Base-by-base conservation (phyloP, 2,797 vertebrate species). In the Platalea minor region DNA sequence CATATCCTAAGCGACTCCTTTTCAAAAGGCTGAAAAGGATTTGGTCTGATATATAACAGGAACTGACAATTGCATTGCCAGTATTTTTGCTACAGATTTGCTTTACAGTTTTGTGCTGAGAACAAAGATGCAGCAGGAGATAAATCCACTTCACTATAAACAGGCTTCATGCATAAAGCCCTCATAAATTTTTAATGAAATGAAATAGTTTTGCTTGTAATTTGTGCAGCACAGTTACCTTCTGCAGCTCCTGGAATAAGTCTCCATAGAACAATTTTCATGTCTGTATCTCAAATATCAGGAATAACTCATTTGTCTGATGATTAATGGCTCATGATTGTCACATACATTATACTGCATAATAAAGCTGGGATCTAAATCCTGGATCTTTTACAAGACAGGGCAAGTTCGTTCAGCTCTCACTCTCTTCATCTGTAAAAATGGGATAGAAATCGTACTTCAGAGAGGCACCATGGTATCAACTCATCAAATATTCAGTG, bases 151-250 rank as follows among this genome's bases (percentile, higher is more conserved):
- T 57, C 31, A 17, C 37, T 69, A 46, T 57, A 79, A 88, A 86
- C 63, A 65, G n/a, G 31, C 11, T 70, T 78, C 28, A 17, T 0
- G 3, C 19, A 54, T 61, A 73, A 94, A 93, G 59, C 5, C 18
- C n/a, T 89, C 63, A 81, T 65, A 90, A 89, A 82, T 93, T 74
- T 88, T 81, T 93, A 88, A 83, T 74, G 3, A 86, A 80, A 64
- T 74, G 1, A 81, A 94, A 81, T 80, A 13, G 61, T 90, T 92
- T 87, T 87, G 19, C 51, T 89, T 73, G 50, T 43, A 81, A 84
- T 84, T 73, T 84, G 23, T 51, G 25, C 46, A 82, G 21, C 37
- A 61, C 29, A n/a, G 39, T 59, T 69, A 82, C 54, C 39, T 95
- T 95, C 63, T 73, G 48, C 29, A 82, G 29, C 28, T 63, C 14